These are phyloP conservation scores for Drosophila lacertosa DNA, from an alignment of 1,140 invertebrate genomes.

Conservation along the genomic window DNA sequence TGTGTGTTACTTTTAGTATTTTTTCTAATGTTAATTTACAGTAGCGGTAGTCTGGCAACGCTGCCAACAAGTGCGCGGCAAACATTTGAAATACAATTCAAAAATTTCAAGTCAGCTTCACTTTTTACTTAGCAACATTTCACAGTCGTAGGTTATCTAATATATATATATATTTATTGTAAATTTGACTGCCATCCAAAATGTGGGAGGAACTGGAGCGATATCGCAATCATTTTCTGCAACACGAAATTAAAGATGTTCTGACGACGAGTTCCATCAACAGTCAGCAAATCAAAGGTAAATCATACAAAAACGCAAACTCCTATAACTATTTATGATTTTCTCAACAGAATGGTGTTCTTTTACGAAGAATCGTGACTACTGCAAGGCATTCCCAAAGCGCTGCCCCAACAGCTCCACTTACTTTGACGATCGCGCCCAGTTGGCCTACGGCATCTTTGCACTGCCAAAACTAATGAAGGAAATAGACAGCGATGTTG, in stretches of 20 bases:
- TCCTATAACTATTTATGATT: too few relatives aligned
- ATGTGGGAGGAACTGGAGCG: conserved; percentile 75
- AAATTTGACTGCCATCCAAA: neutral
- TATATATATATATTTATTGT: neutral
- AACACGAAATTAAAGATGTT: conserved; percentile 57
- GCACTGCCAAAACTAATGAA: conserved; percentile 70
- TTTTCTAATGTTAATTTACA: conserved; percentile 7
- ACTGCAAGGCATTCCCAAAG: conserved; percentile 18
- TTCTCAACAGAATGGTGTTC: conserved; percentile 28
- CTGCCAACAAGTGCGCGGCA: conserved; percentile 5
- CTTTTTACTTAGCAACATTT: conserved; percentile 6
- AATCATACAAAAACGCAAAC: too few relatives aligned
- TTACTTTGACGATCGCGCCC: conserved; percentile 64
- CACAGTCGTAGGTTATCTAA: neutral
- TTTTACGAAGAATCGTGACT: conserved; percentile 21
- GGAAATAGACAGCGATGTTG: conserved; percentile 63
- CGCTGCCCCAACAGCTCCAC: conserved; percentile 38
- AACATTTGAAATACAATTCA: conserved; percentile 15
- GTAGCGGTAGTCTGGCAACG: neutral
- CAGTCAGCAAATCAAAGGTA: conserved; percentile 50
- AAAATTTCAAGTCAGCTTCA: neutral
- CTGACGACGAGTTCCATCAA: conserved; percentile 59
- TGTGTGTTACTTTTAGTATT: conserved; percentile 5
- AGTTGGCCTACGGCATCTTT: conserved; percentile 69
- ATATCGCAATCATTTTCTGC: conserved; percentile 72